Evolutionary conservation across 2,797 vertebrate genomes (phyloP).

Genomic region (Taeniopygia guttata): DNA sequence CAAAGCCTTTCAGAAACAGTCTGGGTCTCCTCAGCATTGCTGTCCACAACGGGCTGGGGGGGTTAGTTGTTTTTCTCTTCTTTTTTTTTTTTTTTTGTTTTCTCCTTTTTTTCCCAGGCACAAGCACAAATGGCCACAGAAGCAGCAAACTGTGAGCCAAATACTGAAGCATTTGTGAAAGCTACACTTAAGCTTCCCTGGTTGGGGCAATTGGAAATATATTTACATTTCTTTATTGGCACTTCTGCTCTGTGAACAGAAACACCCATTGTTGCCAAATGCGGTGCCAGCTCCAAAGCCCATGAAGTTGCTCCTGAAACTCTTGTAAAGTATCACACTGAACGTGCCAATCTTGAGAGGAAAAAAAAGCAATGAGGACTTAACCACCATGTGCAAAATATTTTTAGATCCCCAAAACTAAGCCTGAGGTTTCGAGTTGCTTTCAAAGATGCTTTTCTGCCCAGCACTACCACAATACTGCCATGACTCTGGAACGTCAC

Average conservation of each 20-base stretch:
- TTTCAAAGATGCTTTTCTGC: slow-evolving; percentile 21
- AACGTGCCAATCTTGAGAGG: neutral
- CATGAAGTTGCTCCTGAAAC: slow-evolving; percentile 41
- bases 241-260: neutral
- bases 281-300: neutral
- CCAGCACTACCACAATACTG: slow-evolving; percentile 49
- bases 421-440: slow-evolving; percentile 54
- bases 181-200: neutral
- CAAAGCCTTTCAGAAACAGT: neutral
- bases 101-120: neutral
- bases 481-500: slow-evolving; percentile 10
- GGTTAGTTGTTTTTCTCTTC: neutral
- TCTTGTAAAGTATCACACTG: neutral
- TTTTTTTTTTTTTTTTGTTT: neutral
- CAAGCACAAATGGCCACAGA: neutral
- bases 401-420: slow-evolving; percentile 39
- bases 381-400: slow-evolving; percentile 35
- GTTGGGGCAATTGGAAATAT: neutral
- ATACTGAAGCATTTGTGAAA: slow-evolving; percentile 2
- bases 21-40: neutral
- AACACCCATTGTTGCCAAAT: neutral
- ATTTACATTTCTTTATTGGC: neutral
- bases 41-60: neutral
- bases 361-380: slow-evolving; percentile 14
- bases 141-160: neutral